A percentile compares a stretch with the other conserved stretches of the same genome.
Evolutionary conservation across 2,113 vertebrate genomes (phyloP).

Genomic region (Toxostoma redivivum): DNA sequence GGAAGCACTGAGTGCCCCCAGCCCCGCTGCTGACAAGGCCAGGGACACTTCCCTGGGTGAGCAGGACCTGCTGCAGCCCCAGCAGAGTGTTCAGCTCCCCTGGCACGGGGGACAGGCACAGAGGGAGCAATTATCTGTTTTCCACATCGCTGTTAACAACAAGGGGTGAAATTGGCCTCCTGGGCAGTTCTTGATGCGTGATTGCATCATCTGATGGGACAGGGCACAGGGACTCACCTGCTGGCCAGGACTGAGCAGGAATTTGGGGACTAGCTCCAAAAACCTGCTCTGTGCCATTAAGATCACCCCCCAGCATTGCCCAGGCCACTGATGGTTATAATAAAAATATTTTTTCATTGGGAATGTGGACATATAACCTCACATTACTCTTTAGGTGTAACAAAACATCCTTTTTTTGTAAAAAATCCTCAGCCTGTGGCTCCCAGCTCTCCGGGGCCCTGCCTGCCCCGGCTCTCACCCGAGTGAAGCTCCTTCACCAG

Average conservation of each 20-base stretch:
- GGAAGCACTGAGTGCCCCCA: accelerated
- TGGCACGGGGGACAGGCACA: neutral
- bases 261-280: neutral
- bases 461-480: conserved; percentile 58
- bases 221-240: neutral
- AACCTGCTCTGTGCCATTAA: neutral
- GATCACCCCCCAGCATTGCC: neutral
- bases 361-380: accelerated
- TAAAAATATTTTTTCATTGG: neutral
- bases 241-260: neutral
- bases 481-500: conserved; percentile 97
- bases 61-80: neutral
- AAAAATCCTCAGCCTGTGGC: accelerated
- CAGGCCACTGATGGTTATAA: neutral
- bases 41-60: neutral
- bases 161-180: neutral
- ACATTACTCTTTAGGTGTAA: accelerated
- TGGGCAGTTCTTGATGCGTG: accelerated
- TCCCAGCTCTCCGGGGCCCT: neutral
- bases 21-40: neutral
- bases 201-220: accelerated
- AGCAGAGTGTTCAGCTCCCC: neutral
- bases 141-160: accelerated
- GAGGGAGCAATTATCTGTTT: neutral
- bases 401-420: no score